Evolutionary conservation across 1,140 invertebrate genomes (phyloP).

Genomic region (Drosophila kohkoa): DNA sequence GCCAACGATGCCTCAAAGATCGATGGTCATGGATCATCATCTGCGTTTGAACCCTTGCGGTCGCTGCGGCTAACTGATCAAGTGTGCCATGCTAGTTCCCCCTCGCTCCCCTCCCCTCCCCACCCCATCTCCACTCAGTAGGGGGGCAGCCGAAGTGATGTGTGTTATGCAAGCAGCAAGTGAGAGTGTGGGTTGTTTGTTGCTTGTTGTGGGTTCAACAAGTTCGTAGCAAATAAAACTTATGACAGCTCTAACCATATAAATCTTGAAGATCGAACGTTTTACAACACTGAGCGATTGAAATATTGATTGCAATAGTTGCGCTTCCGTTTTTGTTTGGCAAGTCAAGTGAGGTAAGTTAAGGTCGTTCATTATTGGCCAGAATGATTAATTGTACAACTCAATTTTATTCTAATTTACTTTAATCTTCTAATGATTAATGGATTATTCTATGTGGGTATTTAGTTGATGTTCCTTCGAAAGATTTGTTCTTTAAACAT

Average conservation of each 20-base stretch:
- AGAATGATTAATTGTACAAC: too few species aligned
- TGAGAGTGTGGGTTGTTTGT: slow-evolving; percentile 18
- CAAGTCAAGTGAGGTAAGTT: too few species aligned
- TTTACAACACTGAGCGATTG: slow-evolving; percentile 10
- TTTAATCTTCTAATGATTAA: too few species aligned
- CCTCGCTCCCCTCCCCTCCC: not conserved
- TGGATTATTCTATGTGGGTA: too few species aligned
- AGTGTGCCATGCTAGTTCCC: slow-evolving; percentile 4
- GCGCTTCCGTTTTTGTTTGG: not conserved
- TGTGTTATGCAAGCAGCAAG: slow-evolving; percentile 17
- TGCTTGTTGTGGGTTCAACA: slow-evolving; percentile 14
- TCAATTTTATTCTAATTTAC: too few species aligned
- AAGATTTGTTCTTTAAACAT: too few species aligned
- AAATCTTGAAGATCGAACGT: slow-evolving; percentile 19
- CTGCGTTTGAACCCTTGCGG: slow-evolving; percentile 46
- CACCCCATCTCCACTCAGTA: too few species aligned
- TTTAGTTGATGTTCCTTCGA: too few species aligned
- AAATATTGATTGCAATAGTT: not conserved
- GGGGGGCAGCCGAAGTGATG: not conserved
- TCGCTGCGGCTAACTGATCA: not conserved
- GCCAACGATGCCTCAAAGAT: slow-evolving; percentile 43
- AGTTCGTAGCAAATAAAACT: slow-evolving; percentile 12
- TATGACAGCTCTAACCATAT: slow-evolving; percentile 9
- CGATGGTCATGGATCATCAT: slow-evolving; percentile 37
- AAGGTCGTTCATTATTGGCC: too few species aligned